Evolutionary conservation across 2,113 vertebrate species (phyloP).

Genomic region (Rhineura floridana): DNA sequence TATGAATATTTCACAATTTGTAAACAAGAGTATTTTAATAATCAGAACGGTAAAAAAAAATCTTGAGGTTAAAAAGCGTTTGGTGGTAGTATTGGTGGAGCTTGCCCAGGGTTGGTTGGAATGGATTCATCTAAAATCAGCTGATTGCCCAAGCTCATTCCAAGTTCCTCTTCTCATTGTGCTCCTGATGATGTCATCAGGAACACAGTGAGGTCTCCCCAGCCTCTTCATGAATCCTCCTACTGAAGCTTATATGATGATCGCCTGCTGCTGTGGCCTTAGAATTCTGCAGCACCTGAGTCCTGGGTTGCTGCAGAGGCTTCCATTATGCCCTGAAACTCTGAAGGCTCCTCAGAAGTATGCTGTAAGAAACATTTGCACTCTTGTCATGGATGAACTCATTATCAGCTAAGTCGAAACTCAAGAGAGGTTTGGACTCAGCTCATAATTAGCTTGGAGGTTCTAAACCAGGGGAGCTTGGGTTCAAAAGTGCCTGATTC

Average conservation of each 20-base stretch:
- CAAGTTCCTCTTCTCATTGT: not conserved
- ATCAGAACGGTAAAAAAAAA: not conserved
- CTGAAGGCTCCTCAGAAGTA: not conserved
- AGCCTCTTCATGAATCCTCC: not conserved
- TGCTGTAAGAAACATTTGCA: not conserved
- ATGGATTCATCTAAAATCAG: not conserved
- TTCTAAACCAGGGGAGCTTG: not conserved
- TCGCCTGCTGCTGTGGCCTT: not conserved
- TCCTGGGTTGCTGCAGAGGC: not conserved
- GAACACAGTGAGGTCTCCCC: not conserved
- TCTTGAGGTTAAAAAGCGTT: not conserved
- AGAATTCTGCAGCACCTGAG: not conserved
- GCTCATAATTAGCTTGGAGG: not conserved
- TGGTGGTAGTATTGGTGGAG: not conserved
- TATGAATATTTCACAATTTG: slow-evolving; percentile 27
- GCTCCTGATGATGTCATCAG: not conserved
- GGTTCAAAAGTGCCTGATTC: not conserved
- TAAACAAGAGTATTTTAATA: slow-evolving; percentile 51
- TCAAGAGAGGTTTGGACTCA: not conserved
- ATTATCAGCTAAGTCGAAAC: not conserved
- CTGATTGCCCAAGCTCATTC: not conserved
- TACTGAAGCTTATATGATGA: not conserved
- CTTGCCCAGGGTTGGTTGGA: not conserved
- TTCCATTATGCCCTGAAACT: not conserved
- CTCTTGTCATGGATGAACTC: not conserved